Evolutionary conservation across 1,140 invertebrate species (phyloP).

Genomic region (Chlorops oryzae): DNA sequence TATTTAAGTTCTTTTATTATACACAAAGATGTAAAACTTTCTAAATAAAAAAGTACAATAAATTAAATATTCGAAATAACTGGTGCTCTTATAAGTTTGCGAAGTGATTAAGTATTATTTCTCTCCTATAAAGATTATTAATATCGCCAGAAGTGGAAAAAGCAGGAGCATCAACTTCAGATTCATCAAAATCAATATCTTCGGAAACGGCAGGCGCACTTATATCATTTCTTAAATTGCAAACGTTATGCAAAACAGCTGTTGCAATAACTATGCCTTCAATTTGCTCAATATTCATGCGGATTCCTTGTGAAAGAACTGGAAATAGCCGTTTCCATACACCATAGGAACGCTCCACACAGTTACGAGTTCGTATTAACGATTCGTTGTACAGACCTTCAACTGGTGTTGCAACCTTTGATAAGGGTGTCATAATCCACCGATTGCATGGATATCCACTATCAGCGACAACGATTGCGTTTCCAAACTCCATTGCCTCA

Average conservation of each 20-base stretch:
- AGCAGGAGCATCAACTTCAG: too few relatives aligned
- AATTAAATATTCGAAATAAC: too few relatives aligned
- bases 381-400: slow-evolving; percentile 18
- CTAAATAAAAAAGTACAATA: too few relatives aligned
- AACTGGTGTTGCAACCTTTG: neutral
- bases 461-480: neutral
- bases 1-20: too few relatives aligned
- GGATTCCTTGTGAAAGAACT: slow-evolving; percentile 27
- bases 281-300: slow-evolving; percentile 18
- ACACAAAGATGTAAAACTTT: too few relatives aligned
- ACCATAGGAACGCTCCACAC: slow-evolving; percentile 42
- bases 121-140: too few relatives aligned
- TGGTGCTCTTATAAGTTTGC: too few relatives aligned
- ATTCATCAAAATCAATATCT: too few relatives aligned
- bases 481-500: too few relatives aligned
- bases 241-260: neutral
- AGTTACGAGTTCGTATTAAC: slow-evolving; percentile 40
- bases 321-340: slow-evolving; percentile 45
- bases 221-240: neutral
- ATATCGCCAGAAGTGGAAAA: too few relatives aligned
- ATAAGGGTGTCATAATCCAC: neutral
- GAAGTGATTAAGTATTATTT: too few relatives aligned
- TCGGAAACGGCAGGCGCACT: neutral
- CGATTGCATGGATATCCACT: neutral
- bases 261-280: neutral